Evolutionary conservation across 2,888 invertebrate genomes (phyloP).

Genomic region (Drosophila borealis): DNA sequence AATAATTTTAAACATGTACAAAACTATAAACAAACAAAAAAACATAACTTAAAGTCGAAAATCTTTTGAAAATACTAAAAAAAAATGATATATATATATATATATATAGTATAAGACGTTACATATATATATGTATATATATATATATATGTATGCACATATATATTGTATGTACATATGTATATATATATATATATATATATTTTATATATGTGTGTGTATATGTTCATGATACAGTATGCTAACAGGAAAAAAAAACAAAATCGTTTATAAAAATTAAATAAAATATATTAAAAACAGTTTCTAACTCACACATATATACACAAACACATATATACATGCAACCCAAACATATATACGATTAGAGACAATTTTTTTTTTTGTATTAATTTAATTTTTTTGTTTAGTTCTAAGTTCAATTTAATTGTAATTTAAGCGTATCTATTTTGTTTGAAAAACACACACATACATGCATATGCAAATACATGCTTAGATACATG

Average conservation of each 20-base stretch:
- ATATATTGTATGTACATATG: slow-evolving; percentile 4
- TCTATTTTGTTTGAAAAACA: slow-evolving; percentile 68
- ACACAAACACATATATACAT: slow-evolving; percentile 11
- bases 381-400: slow-evolving; percentile 49
- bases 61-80: slow-evolving; percentile 37
- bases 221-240: slow-evolving; percentile 43
- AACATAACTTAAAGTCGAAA: slow-evolving; percentile 26
- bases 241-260: slow-evolving; percentile 38
- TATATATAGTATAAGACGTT: slow-evolving; percentile 35
- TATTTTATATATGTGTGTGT: slow-evolving; percentile 26
- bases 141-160: slow-evolving; percentile 25
- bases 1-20: slow-evolving; percentile 68
- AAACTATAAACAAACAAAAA: slow-evolving; percentile 42
- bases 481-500: slow-evolving; percentile 3
- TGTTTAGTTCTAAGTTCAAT: slow-evolving; percentile 76
- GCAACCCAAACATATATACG: slow-evolving; percentile 10
- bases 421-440: slow-evolving; percentile 72
- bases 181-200: slow-evolving; percentile 2
- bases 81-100: slow-evolving; percentile 15
- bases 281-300: slow-evolving; percentile 29
- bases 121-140: slow-evolving; percentile 26
- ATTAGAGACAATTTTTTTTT: slow-evolving; percentile 28
- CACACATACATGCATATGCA: not conserved
- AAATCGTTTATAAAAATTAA: slow-evolving; percentile 32
- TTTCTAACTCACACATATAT: slow-evolving; percentile 43